Conservation (phyloP, 2,113 vertebrate genomes). For the Uria aalge region DNA sequence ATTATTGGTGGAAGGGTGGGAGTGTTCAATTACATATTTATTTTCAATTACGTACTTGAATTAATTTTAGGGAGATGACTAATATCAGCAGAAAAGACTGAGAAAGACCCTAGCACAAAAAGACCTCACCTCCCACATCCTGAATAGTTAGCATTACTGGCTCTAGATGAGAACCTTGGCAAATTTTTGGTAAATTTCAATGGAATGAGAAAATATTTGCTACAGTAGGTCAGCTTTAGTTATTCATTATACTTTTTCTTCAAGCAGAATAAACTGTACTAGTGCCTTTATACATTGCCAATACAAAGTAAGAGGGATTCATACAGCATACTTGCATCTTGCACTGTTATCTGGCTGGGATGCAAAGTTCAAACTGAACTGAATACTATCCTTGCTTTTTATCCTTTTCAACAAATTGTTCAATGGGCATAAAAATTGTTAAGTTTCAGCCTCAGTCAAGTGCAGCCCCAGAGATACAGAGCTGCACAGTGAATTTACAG, state of each 20-base stretch:
- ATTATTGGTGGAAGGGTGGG: background rate
- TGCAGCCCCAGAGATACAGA: background rate
- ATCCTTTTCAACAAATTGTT: background rate
- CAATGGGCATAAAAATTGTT: background rate
- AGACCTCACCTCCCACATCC: background rate
- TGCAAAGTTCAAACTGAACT: background rate
- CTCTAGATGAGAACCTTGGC: background rate
- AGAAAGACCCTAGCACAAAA: background rate
- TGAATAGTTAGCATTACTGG: background rate
- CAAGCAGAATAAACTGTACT: background rate
- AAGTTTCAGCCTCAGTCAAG: background rate
- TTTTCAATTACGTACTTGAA: background rate
- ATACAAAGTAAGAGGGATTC: background rate
- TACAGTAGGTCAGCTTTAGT: background rate
- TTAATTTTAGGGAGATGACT: background rate
- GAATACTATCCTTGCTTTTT: background rate
- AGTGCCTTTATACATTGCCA: background rate
- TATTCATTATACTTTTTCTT: background rate
- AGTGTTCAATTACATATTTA: background rate
- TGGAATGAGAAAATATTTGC: background rate
- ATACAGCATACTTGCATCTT: background rate
- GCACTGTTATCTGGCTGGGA: background rate
- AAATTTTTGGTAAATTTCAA: background rate
- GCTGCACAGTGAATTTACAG: background rate
- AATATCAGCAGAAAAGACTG: background rate